phyloP scores from a whole-genome alignment of 1,140 invertebrate species.

The Sipha flava region DNA sequence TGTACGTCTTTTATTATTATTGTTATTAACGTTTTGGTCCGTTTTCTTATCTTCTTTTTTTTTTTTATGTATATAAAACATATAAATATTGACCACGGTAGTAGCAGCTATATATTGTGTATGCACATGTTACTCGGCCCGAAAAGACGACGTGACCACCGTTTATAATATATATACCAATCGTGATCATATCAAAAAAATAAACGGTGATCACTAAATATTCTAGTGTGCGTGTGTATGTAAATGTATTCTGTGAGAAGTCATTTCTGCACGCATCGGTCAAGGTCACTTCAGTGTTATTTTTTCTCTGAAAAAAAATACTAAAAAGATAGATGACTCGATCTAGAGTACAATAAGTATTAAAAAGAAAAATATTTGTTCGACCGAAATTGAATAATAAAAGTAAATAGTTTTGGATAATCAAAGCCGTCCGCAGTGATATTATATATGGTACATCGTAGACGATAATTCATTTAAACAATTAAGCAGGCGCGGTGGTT shows the following conservation, averaged over 20 bases:
- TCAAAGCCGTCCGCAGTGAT: too few relatives aligned
- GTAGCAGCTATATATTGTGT: neutral
- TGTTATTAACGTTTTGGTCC: neutral
- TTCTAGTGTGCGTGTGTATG: neutral
- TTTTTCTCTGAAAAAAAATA: too few relatives aligned
- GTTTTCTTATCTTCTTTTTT: neutral
- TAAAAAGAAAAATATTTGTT: too few relatives aligned
- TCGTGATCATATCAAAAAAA: conserved; percentile 1
- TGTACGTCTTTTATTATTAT: neutral
- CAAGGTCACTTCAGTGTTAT: too few relatives aligned
- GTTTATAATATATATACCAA: neutral
- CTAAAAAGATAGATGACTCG: too few relatives aligned
- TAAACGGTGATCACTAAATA: neutral
- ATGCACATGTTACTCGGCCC: neutral
- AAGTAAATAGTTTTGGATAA: too few relatives aligned
- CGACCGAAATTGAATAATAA: too few relatives aligned
- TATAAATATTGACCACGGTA: neutral
- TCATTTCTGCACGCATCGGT: neutral
- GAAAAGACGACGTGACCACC: conserved; percentile 7
- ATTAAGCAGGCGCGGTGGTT: too few relatives aligned
- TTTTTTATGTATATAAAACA: neutral
- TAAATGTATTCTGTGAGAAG: neutral
- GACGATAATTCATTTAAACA: too few relatives aligned
- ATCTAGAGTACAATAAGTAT: too few relatives aligned
- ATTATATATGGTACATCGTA: too few relatives aligned